phyloP scores from a whole-genome alignment of 1,140 invertebrate species.

The Contarinia nasturtii region DNA sequence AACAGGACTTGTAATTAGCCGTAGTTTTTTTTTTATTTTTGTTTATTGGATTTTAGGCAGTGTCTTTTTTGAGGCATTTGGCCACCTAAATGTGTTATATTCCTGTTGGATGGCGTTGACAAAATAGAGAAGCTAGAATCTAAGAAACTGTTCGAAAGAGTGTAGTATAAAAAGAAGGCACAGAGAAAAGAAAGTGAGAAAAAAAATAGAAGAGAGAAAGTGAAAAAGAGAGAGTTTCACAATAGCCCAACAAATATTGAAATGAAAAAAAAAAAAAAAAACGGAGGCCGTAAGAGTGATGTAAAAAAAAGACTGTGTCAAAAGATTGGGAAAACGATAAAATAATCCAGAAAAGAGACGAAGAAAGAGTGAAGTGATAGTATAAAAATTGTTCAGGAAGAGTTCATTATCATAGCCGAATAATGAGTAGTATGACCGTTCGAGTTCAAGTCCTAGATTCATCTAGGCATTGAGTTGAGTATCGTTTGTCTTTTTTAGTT shows the following conservation, averaged over 20 bases:
- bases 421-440: neutral
- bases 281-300: too few species aligned
- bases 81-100: conserved; percentile 1
- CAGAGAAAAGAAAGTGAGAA: too few species aligned
- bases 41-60: too few species aligned
- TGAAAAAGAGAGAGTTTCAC: too few species aligned
- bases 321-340: neutral
- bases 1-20: too few species aligned
- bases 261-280: too few species aligned
- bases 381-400: neutral
- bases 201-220: too few species aligned
- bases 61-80: neutral
- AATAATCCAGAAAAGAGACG: too few species aligned
- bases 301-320: too few species aligned
- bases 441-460: neutral
- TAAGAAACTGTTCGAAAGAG: neutral
- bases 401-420: conserved; percentile 1
- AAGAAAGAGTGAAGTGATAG: neutral
- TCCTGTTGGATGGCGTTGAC: conserved; percentile 2
- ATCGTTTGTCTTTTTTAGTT: neutral
- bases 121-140: neutral
- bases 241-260: too few species aligned
- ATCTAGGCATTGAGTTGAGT: neutral
- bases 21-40: too few species aligned
- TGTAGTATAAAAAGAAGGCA: too few species aligned